phyloP scores from a whole-genome alignment of 2,797 vertebrate genomes.

The Liparis tanakae region DNA sequence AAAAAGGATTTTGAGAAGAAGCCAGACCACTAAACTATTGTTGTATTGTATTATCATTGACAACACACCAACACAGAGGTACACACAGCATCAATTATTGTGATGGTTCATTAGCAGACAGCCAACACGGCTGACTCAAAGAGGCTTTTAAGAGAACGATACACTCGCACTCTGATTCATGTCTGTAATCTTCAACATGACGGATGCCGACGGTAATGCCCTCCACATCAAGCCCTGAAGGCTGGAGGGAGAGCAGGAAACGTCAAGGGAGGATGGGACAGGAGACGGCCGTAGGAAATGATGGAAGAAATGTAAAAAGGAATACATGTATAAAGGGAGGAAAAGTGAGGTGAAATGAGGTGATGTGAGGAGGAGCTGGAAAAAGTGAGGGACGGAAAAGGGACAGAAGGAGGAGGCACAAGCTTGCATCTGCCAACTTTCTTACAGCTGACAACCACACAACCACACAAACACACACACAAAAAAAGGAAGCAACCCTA shows the following conservation, averaged over 20 bases:
- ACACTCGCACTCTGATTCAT: neutral
- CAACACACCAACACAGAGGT: slow-evolving; percentile 45
- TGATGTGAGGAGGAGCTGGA: slow-evolving; percentile 2
- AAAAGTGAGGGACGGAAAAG: neutral
- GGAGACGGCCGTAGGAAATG: slow-evolving; percentile 5
- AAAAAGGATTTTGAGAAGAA: slow-evolving; percentile 39
- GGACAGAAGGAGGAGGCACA: slow-evolving; percentile 39
- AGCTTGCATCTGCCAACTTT: slow-evolving; percentile 27
- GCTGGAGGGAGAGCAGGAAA: slow-evolving; percentile 6
- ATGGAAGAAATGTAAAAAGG: slow-evolving; percentile 1
- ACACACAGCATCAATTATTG: slow-evolving; percentile 36
- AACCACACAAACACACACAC: slow-evolving; percentile 43
- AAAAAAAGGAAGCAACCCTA: neutral
- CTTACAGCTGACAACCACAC: slow-evolving; percentile 38
- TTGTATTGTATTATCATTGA: neutral
- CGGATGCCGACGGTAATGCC: slow-evolving; percentile 31
- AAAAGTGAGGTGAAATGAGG: slow-evolving; percentile 12
- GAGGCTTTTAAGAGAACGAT: slow-evolving; percentile 3
- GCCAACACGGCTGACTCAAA: slow-evolving; percentile 24
- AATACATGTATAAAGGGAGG: neutral
- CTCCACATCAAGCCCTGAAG: slow-evolving; percentile 29
- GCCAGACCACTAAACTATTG: slow-evolving; percentile 34
- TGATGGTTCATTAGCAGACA: slow-evolving; percentile 47
- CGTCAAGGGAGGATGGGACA: slow-evolving; percentile 6
- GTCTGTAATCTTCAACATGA: slow-evolving; percentile 1